A percentile compares a stretch with the other conserved stretches of the same genome.
Conservation (phyloP, 2,113 vertebrate genomes). For the Syrmaticus mikado region DNA sequence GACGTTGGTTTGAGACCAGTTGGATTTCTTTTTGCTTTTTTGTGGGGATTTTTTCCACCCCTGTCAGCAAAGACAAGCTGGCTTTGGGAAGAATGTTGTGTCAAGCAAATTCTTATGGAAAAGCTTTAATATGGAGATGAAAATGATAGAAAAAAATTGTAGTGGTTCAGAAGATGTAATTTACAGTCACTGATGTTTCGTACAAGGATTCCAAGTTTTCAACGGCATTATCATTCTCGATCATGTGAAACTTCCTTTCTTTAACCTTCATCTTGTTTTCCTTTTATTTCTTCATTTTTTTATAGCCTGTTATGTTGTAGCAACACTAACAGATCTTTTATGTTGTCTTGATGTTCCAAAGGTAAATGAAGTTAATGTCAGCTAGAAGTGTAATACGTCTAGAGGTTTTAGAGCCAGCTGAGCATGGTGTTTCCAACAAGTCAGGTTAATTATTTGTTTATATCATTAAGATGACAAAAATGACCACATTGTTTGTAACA, state of each 20-base stretch:
- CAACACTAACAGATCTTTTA: neutral
- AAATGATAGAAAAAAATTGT: neutral
- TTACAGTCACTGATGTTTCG: neutral
- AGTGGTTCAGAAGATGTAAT: neutral
- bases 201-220: neutral
- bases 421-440: neutral
- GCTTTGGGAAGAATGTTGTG: neutral
- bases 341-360: neutral
- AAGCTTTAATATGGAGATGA: neutral
- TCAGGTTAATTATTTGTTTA: neutral
- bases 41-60: neutral
- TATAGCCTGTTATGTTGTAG: accelerated
- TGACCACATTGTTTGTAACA: neutral
- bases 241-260: neutral
- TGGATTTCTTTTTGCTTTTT: too few relatives aligned
- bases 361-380: neutral
- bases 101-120: neutral
- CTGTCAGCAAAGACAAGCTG: neutral
- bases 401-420: neutral
- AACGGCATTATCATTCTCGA: neutral
- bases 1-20: neutral
- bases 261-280: neutral
- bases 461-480: neutral
- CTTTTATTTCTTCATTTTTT: neutral
- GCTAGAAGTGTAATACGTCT: neutral